Evolutionary conservation across 2,113 vertebrate species (phyloP).

Genomic region (Oceanites oceanicus): DNA sequence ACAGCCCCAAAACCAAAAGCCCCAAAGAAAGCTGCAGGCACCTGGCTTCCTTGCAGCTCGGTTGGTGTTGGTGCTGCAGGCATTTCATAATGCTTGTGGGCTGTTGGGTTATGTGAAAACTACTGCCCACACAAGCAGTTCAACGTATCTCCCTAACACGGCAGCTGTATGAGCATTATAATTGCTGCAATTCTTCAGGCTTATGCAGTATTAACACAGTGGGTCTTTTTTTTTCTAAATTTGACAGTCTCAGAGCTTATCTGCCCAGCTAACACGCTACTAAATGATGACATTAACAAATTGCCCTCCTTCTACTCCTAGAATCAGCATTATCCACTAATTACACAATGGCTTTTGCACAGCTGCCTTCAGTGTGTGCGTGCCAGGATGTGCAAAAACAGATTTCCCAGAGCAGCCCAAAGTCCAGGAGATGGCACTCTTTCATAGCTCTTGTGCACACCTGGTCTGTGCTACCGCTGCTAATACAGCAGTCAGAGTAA

Average conservation of each 20-base stretch:
- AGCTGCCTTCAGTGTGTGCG: neutral
- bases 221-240: neutral
- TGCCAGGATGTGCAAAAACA: neutral
- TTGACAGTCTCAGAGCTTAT: neutral
- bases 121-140: neutral
- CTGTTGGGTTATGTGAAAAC: neutral
- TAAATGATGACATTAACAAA: neutral
- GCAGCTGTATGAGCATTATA: neutral
- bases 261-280: neutral
- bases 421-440: constrained; percentile 59
- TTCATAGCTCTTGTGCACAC: neutral
- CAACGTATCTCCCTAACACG: neutral
- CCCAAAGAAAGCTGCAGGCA: neutral
- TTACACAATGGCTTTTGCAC: neutral
- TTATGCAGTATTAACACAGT: constrained; percentile 19
- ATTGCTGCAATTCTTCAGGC: neutral
- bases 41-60: neutral
- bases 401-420: neutral
- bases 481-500: constrained; percentile 37
- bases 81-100: neutral
- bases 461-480: neutral
- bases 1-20: neutral
- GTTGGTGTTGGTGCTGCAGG: neutral
- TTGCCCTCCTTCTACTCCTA: neutral
- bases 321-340: neutral